These are phyloP conservation scores for Benitochromis conjunctus DNA, from an alignment of 2,113 vertebrate species.

Conservation along the genomic window DNA sequence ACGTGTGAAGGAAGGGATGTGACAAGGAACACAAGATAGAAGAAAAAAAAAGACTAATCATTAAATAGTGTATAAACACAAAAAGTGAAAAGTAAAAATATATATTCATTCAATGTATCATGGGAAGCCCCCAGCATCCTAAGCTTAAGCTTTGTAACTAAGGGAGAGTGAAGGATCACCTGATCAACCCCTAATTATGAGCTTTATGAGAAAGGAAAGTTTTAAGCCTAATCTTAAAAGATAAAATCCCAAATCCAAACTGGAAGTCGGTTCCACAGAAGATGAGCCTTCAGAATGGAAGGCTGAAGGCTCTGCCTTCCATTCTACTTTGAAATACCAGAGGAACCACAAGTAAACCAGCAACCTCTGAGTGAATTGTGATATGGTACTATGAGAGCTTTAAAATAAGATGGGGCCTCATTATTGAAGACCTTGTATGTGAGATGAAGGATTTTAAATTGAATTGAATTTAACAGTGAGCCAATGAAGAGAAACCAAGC, in stretches of 20 bases:
- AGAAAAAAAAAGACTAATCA: too few species aligned
- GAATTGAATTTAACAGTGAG: neutral
- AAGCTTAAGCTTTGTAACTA: neutral
- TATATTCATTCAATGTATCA: neutral
- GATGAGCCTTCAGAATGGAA: neutral
- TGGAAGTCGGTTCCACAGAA: neutral
- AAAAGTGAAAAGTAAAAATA: too few species aligned
- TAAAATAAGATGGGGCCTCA: neutral
- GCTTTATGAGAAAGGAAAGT: too few species aligned
- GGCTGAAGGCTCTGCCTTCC: too few species aligned
- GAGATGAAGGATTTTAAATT: neutral
- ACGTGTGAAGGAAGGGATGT: too few species aligned
- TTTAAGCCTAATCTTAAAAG: too few species aligned
- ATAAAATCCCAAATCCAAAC: neutral
- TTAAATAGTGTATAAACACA: too few species aligned
- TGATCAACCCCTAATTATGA: neutral
- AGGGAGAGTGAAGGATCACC: neutral
- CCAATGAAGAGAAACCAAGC: neutral
- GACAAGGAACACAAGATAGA: too few species aligned
- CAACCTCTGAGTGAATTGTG: neutral
- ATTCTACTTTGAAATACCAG: too few species aligned
- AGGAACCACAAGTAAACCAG: neutral
- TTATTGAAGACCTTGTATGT: neutral
- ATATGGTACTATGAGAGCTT: neutral
- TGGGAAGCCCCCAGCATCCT: neutral